Percentiles rank a stretch among this genome's conserved stretches.
These are phyloP conservation scores for Lepilemur ruficaudatus DNA, from an alignment of 2,797 vertebrate genomes.

Conservation along the genomic window DNA sequence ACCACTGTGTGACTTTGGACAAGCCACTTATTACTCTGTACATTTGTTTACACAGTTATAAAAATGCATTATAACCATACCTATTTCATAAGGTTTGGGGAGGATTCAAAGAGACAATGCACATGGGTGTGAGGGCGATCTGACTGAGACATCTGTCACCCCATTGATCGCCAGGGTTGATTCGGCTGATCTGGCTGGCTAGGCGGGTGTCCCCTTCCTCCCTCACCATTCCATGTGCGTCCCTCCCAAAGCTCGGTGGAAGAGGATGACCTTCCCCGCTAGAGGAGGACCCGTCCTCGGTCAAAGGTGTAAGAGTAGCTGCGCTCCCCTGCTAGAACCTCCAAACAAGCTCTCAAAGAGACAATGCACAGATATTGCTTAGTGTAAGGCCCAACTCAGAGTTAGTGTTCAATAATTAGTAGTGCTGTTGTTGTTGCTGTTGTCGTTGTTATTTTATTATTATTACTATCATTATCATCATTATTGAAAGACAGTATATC, in stretches of 20 bases:
- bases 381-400: neutral
- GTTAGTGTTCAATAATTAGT: neutral
- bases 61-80: neutral
- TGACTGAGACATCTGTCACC: too few relatives aligned
- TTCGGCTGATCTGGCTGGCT: too few relatives aligned
- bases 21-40: neutral
- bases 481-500: neutral
- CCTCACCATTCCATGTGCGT: too few relatives aligned
- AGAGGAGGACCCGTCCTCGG: too few relatives aligned
- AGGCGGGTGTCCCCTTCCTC: too few relatives aligned
- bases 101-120: neutral
- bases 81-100: neutral
- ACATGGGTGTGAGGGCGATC: too few relatives aligned
- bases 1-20: neutral
- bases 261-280: too few relatives aligned
- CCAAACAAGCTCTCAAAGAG: neutral
- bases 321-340: too few relatives aligned
- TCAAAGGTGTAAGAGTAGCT: too few relatives aligned
- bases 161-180: too few relatives aligned
- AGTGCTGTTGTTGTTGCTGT: neutral
- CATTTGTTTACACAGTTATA: neutral
- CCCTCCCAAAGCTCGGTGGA: too few relatives aligned
- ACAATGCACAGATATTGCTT: neutral
- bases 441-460: neutral
- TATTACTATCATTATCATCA: neutral